These are phyloP conservation scores for Achatina immaculata DNA, from an alignment of 1,140 invertebrate genomes.

Conservation along the genomic window DNA sequence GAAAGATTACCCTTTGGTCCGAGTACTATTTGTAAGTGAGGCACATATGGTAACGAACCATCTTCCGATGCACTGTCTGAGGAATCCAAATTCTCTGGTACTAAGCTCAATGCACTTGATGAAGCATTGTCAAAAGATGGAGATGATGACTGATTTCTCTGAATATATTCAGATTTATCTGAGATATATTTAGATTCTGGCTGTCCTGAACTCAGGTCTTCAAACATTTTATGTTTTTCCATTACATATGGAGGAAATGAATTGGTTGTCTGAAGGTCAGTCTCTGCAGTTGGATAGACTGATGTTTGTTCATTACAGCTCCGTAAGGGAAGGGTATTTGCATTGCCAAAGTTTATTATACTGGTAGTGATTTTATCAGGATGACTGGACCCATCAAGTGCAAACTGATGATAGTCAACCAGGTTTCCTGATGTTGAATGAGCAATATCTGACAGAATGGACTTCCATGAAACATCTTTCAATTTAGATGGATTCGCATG, in stretches of 20 bases:
- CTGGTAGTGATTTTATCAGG: background rate
- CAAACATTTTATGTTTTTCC: no score
- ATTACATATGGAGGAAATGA: no score
- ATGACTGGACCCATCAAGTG: background rate
- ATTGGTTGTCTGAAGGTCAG: no score
- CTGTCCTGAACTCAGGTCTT: no score
- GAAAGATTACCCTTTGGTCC: background rate
- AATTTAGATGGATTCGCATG: background rate
- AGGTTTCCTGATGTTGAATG: background rate
- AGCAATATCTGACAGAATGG: background rate
- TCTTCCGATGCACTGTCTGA: background rate
- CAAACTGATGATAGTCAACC: background rate
- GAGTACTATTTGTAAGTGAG: background rate
- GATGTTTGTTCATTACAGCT: background rate
- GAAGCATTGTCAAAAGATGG: background rate
- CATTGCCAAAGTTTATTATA: background rate
- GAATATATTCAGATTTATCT: background rate
- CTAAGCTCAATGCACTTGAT: background rate
- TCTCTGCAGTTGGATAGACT: background rate
- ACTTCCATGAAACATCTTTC: background rate
- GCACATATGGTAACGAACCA: background rate
- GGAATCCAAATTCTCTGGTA: background rate
- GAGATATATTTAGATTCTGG: no score
- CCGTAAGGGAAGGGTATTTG: background rate
- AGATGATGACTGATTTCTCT: background rate